phyloP scores from a whole-genome alignment of 2,888 invertebrate genomes.

The Drosophila eohydei region DNA sequence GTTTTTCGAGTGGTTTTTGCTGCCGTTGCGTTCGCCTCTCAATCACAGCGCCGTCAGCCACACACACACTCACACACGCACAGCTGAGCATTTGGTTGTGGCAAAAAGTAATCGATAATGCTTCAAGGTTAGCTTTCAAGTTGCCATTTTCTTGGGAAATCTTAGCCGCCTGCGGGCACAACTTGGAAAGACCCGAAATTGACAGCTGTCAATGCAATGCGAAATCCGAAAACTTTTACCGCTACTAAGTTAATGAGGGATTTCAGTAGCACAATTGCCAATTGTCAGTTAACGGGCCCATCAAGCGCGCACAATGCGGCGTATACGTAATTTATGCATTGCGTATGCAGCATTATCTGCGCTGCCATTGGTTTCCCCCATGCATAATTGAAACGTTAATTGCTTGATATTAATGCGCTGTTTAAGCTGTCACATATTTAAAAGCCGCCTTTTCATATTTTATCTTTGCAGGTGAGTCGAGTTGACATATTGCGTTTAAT shows the following conservation, averaged over 20 bases:
- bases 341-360: conserved; percentile 6
- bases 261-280: background rate
- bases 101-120: conserved; percentile 56
- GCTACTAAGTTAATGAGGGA: background rate
- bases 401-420: conserved; percentile 41
- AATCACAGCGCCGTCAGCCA: conserved; percentile 53
- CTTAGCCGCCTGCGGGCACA: conserved; percentile 8
- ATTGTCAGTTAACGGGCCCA: background rate
- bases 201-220: conserved; percentile 38
- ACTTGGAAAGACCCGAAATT: conserved; percentile 7
- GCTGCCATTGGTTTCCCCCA: background rate
- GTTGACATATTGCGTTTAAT: conserved; percentile 60
- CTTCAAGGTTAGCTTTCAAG: conserved; percentile 64
- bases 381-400: conserved; percentile 32
- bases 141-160: conserved; percentile 31
- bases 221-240: background rate
- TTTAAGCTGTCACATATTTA: conserved; percentile 34
- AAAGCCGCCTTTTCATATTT: conserved; percentile 34
- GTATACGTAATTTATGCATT: conserved; percentile 57
- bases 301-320: conserved; percentile 31
- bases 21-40: conserved; percentile 14
- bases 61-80: conserved; percentile 17
- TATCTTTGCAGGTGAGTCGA: conserved; percentile 77
- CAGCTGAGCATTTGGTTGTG: conserved; percentile 7
- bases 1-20: background rate